phyloP scores from a whole-genome alignment of 2,113 vertebrate species.

The Orthonyx spaldingii region DNA sequence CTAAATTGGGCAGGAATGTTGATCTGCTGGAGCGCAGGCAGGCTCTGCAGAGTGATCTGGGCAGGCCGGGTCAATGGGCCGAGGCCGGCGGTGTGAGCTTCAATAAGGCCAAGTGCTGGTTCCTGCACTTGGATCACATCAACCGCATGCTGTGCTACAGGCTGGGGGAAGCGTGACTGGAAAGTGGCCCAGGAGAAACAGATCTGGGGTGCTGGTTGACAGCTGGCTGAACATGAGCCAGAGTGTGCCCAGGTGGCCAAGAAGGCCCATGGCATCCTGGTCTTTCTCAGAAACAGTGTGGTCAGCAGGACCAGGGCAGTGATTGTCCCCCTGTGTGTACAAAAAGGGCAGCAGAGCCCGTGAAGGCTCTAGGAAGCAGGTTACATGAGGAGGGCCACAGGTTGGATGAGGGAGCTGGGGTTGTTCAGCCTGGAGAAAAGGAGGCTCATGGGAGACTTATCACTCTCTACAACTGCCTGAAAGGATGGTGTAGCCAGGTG shows the following conservation, averaged over 20 bases:
- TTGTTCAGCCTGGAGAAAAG: not conserved
- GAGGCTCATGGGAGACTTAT: not conserved
- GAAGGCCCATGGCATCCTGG: not conserved
- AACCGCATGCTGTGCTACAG: not conserved
- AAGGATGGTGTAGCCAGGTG: accelerated
- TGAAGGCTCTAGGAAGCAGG: not conserved
- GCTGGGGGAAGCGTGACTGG: not conserved
- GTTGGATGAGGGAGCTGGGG: not conserved
- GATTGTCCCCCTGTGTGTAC: not conserved
- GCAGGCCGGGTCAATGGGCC: not conserved
- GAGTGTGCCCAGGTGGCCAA: not conserved
- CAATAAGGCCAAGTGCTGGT: not conserved
- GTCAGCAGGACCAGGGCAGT: not conserved
- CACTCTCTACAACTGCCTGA: not conserved
- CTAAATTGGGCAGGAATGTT: not conserved
- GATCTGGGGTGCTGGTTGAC: not conserved
- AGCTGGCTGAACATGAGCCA: not conserved
- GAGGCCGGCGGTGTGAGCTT: not conserved
- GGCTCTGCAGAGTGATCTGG: not conserved
- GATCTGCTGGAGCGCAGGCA: not conserved
- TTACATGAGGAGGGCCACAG: not conserved
- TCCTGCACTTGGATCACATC: not conserved
- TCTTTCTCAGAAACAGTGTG: not conserved
- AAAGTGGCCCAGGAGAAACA: not conserved
- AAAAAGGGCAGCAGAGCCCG: not conserved